These are phyloP conservation scores for Euphydryas editha DNA, from an alignment of 2,888 invertebrate genomes.

Conservation along the genomic window DNA sequence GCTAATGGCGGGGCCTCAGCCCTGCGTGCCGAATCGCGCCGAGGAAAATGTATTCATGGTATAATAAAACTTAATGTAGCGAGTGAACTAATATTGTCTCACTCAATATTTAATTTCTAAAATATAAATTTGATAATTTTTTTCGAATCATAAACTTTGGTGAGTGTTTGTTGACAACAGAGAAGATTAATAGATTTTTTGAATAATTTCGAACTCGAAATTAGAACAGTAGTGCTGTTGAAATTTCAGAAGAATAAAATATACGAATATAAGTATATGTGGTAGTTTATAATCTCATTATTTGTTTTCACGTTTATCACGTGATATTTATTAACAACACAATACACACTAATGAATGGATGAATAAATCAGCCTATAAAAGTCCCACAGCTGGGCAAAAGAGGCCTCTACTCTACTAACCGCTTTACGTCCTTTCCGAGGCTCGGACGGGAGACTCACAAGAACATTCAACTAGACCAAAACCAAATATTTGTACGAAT, in stretches of 20 bases:
- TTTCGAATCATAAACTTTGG: conserved; percentile 34
- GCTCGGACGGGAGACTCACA: too few relatives aligned
- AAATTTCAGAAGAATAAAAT: not conserved
- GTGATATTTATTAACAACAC: too few relatives aligned
- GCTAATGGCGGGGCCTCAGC: conserved; percentile 79
- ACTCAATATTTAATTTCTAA: conserved; percentile 80
- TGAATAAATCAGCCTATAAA: too few relatives aligned
- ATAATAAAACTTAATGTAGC: conserved; percentile 82
- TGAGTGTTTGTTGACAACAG: conserved; percentile 15
- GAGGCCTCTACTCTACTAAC: too few relatives aligned
- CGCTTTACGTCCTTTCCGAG: too few relatives aligned
- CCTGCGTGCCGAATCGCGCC: conserved; percentile 79
- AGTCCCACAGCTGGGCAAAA: too few relatives aligned
- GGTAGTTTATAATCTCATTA: too few relatives aligned
- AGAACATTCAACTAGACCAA: too few relatives aligned
- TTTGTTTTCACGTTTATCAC: too few relatives aligned
- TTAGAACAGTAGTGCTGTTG: not conserved
- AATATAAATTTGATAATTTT: conserved; percentile 71
- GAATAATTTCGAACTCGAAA: conserved; percentile 2
- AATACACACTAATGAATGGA: too few relatives aligned
- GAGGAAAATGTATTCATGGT: conserved; percentile 78
- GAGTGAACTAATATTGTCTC: conserved; percentile 83
- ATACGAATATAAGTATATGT: not conserved
- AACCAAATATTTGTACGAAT: too few relatives aligned
- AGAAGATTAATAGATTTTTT: conserved; percentile 10